A percentile compares a stretch with the other conserved stretches of the same genome.
Evolutionary conservation across 1,140 invertebrate species (phyloP).

Genomic region (Drosophila athabasca): DNA sequence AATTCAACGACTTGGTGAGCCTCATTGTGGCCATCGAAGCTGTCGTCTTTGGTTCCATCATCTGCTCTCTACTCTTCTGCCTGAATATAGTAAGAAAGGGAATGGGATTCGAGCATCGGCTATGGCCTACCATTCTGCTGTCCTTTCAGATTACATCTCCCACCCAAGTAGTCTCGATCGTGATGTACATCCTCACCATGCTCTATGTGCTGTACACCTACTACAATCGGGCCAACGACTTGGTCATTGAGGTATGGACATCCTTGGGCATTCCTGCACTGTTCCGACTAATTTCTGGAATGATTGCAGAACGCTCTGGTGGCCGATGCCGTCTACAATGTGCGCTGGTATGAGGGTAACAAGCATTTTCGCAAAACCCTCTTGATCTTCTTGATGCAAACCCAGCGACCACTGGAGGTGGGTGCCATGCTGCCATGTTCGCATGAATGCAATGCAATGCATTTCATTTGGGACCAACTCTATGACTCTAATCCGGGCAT

Average conservation of each 20-base stretch:
- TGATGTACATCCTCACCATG: slow-evolving; percentile 79
- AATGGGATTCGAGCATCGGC: too few relatives aligned
- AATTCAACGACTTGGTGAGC: slow-evolving; percentile 64
- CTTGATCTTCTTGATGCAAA: slow-evolving; percentile 71
- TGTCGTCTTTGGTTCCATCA: slow-evolving; percentile 71
- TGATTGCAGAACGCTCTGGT: slow-evolving; percentile 42
- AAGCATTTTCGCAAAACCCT: slow-evolving; percentile 66
- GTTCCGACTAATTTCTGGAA: neutral
- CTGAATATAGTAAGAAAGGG: slow-evolving; percentile 69
- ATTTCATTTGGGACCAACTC: slow-evolving; percentile 52
- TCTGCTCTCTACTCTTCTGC: slow-evolving; percentile 70
- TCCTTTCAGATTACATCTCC: slow-evolving; percentile 43
- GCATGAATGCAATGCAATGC: slow-evolving; percentile 23
- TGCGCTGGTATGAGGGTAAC: slow-evolving; percentile 57
- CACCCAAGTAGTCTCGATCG: slow-evolving; percentile 57
- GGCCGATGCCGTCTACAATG: slow-evolving; percentile 62
- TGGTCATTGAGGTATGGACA: slow-evolving; percentile 59
- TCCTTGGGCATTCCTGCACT: neutral
- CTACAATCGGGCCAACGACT: slow-evolving; percentile 76
- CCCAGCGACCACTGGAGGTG: slow-evolving; percentile 71
- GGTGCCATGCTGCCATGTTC: slow-evolving; percentile 12
- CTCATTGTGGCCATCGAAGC: slow-evolving; percentile 66
- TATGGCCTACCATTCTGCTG: neutral
- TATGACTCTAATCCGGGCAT: slow-evolving; percentile 60
- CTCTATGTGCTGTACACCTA: slow-evolving; percentile 76